Percentiles rank a stretch among this genome's conserved stretches.
Evolutionary conservation across 2,113 vertebrate genomes (phyloP).

Genomic region (Penelope pileata): DNA sequence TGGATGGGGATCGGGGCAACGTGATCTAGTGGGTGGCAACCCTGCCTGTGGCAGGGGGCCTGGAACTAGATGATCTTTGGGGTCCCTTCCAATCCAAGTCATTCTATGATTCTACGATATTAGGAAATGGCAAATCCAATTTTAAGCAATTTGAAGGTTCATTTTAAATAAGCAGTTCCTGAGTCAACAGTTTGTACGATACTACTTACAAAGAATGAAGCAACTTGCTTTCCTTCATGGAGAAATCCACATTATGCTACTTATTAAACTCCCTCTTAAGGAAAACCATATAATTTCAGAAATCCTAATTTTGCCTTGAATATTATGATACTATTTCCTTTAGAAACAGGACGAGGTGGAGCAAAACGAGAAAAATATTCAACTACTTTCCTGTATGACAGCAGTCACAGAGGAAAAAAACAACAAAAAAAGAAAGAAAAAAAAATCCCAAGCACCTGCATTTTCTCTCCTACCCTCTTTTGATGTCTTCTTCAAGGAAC

Average conservation of each 20-base stretch:
- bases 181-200: neutral
- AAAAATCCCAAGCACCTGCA: no score
- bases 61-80: no score
- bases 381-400: neutral
- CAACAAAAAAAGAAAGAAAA: no score
- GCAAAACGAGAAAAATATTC: neutral
- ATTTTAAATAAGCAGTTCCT: neutral
- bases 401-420: neutral
- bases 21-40: no score
- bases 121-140: neutral
- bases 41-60: no score
- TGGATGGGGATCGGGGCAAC: no score
- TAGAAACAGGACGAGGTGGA: neutral
- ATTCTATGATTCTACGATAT: no score
- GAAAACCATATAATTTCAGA: neutral
- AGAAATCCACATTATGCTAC: neutral
- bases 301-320: neutral
- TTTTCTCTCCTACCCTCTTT: neutral
- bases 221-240: neutral
- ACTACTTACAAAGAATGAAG: neutral
- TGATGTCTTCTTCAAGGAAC: neutral
- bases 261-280: neutral
- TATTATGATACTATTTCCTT: neutral
- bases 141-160: neutral
- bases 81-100: no score